Evolutionary conservation across 2,888 invertebrate species (phyloP).

Genomic region (Agrotis puta): DNA sequence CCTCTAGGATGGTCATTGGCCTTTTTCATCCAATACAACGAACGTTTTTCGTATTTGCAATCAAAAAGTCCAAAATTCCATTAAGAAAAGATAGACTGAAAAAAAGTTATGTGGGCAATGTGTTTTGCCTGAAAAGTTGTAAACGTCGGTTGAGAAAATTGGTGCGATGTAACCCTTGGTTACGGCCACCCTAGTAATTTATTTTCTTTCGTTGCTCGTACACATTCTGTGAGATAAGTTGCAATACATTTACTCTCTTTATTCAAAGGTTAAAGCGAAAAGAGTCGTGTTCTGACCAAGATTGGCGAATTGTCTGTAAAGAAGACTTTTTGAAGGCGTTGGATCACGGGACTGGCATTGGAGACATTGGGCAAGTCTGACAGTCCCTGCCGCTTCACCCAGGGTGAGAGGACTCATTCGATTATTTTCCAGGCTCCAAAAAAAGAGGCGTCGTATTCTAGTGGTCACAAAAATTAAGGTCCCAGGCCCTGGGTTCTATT

Average conservation of each 20-base stretch:
- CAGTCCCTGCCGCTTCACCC: too few species aligned
- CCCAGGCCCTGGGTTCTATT: too few species aligned
- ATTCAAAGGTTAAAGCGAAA: conserved; percentile 32
- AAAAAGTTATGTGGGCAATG: conserved; percentile 23
- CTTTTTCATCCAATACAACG: background rate
- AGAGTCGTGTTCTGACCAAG: conserved; percentile 20
- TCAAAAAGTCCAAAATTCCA: background rate
- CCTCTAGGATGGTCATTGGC: background rate
- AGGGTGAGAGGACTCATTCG: too few species aligned
- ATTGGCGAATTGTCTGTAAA: conserved; percentile 10
- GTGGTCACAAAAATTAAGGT: too few species aligned
- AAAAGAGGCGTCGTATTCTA: too few species aligned
- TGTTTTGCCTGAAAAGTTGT: conserved; percentile 55
- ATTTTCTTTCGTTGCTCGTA: conserved; percentile 50
- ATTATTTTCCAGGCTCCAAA: too few species aligned
- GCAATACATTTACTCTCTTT: conserved; percentile 50
- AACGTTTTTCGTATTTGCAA: background rate
- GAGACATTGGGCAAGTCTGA: too few species aligned
- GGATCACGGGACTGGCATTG: too few species aligned
- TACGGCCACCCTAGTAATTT: conserved; percentile 46
- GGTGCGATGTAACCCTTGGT: conserved; percentile 50
- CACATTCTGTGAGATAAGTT: conserved; percentile 50
- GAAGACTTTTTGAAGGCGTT: background rate
- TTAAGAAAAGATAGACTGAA: background rate
- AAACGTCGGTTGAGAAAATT: conserved; percentile 53